Base-by-base conservation (phyloP, 2,888 invertebrate species). In the Latrodectus elegans region DNA sequence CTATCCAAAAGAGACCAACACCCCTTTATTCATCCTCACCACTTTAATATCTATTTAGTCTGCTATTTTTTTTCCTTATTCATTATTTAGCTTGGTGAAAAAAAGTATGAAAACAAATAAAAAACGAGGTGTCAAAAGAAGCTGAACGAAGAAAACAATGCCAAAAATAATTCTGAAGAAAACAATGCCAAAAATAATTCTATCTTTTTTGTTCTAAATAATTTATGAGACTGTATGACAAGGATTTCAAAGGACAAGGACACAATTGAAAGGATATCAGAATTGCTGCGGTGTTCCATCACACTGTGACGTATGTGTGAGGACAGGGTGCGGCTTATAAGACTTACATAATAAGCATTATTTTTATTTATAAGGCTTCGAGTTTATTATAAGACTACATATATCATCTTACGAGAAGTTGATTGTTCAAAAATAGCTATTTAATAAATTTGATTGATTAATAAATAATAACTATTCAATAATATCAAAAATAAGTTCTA, bases 181-280 rank as follows among this genome's bases (percentile, higher is more conserved):
- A 79, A 85, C 79, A 79, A 79, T 79, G 55, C 78, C n/a, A 22
- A 74, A 22, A 38, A 65, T 26, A 26, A 55, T 73, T 60, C n/a
- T 38, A 38, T 38, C 4, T 11, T 73, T 78, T 78, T 74, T 70
- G 78, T 84, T 84, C 84, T 86, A 80, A 86, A 86, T 80, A 71
- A 86, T 80, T 86, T 86, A 86, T 74, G 80, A 76, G 80, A 51
- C 17, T 70, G n/a, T 70, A 38, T 86, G 85, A 85, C 85, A 85
- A n/a, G 71, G 49, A 26, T 15, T 75, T 52, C 60, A 70, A 86
- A 76, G 76, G 65, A 70, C 65, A 52, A 70, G 67, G 60, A 38
- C 76, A 76, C 80, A 86, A 68, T 80, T 75, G 75, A 80, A 76
- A 86, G 71, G 75, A 70, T 71, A 80, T 68, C 75, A 76, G 52